Evolutionary conservation across 1,140 invertebrate species (phyloP), one percentile per base, ranked within the genome.

Genomic region (Cydia pomonella): DNA sequence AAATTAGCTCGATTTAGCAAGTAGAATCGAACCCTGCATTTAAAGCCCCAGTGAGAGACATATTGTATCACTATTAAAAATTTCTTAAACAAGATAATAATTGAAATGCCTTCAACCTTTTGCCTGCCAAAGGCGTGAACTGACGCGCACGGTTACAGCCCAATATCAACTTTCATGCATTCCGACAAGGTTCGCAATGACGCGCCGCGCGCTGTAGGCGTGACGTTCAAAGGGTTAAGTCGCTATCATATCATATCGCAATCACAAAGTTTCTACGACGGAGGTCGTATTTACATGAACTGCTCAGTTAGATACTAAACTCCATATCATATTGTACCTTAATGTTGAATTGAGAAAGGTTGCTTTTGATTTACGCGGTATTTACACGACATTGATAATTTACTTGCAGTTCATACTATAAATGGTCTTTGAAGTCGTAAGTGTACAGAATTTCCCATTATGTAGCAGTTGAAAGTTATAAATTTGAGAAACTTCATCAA

Each of bases 381-480:
- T 18, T 53, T n/a, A 59, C 23, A 59, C 53, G 18, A 23, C 23
- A 59, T 18, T 53, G 16, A 18, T 53, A 53, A 53, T 9, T 18
- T 18, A 53, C 50, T 53, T 18, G n/a, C 7, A 59, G 18, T 59
- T 10, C 2, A 59, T 59, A 59, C 12, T 59, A 59, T 23, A 59
- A 38, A 21, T 38, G 41, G 64, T 38, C 64, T 41, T 69, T 69
- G 27, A 69, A 33, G 27, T 69, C 64, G 29, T 18, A n/a, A 25
- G 7, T 69, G 63, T 66, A 41, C 33, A 9, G 64, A 69, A 69
- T 69, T 66, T 66, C 64, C 64, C 29, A 69, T 69, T 69, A 69
- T 69, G 38, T 38, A 69, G 18, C 16, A 33, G 16, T 69, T 23
- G 10, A 33, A 10, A 69, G 29, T 64, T 64, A 64, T 21, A 33